Base-by-base conservation (phyloP, 2,113 vertebrate species). In the Todiramphus saurophagus region DNA sequence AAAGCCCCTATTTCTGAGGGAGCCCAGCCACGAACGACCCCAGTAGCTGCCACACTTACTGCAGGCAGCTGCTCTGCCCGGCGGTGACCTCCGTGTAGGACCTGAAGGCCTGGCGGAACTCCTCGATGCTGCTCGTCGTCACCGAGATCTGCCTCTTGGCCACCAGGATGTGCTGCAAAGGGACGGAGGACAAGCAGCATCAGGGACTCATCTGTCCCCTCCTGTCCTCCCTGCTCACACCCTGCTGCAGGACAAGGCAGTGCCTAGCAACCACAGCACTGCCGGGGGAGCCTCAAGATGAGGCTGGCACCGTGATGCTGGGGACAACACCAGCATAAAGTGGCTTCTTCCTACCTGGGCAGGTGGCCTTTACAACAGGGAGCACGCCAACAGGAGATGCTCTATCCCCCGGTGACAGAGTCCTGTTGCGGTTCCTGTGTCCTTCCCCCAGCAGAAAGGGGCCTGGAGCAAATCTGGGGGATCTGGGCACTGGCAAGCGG, bases 61-160 rank as follows among this genome's bases (percentile, higher is more conserved):
- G 99, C 95, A 99, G 97, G 97, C 99, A 99, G 94, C 98, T 98
- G 91, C 98, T 97, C 92, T 99, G 98, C 91, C 97, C 96, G 1
- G 98, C 96, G 2, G 99, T 99, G 92, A 98, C 97, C 46, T 99
- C 98, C 13, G 96, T 90, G 41, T 99, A 99, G 97, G 98, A 98
- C 83, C 98, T 97, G 92, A 99, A 98, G 13, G 98, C 98, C 79
- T 97, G 98, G 80, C 93, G 98, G 84, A 99, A 99, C 87, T 98
- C 97, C 89, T 98, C 98, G 24, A 99, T 68, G 95, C 98, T 83
- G 6, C 95, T 97, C 25, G 98, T 98, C 0, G 93, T 96, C 97
- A 99, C 99, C 0, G 97, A 98, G 96, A 99, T 98, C 98, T 99
- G 98, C 95, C 99, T 98, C 98, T 99, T 99, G 12, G 99, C 98